phyloP scores from a whole-genome alignment of 2,113 vertebrate species.

The Colinus virginianus region DNA sequence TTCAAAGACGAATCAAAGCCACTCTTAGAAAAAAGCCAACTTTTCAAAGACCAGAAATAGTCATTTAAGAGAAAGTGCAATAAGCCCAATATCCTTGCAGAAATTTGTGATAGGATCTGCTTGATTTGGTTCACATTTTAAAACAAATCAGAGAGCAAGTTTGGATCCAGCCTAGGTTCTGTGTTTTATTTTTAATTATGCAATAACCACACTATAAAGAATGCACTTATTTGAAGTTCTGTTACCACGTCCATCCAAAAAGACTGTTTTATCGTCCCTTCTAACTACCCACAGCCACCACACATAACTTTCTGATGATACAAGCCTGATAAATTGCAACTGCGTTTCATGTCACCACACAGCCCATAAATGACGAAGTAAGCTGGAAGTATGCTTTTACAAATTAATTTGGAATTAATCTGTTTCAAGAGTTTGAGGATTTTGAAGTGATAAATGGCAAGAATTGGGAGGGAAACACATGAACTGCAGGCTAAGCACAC shows the following conservation, averaged over 20 bases:
- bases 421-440: neutral
- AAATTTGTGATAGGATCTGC: neutral
- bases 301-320: accelerated
- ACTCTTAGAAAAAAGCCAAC: too few relatives aligned
- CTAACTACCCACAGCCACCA: neutral
- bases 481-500: neutral
- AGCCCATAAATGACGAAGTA: neutral
- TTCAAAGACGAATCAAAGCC: neutral
- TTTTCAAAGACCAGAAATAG: neutral
- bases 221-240: neutral
- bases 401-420: neutral
- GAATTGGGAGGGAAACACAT: neutral
- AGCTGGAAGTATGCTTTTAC: neutral
- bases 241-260: neutral
- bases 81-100: neutral
- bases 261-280: neutral
- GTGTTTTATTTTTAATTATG: neutral
- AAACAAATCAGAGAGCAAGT: neutral
- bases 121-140: neutral
- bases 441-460: neutral
- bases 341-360: neutral
- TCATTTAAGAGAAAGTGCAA: neutral
- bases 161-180: neutral
- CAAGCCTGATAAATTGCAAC: neutral
- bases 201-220: neutral